Evolutionary conservation across 2,113 vertebrate species (phyloP), one percentile per base, ranked within the genome.

Genomic region (Cyanocitta stelleri): DNA sequence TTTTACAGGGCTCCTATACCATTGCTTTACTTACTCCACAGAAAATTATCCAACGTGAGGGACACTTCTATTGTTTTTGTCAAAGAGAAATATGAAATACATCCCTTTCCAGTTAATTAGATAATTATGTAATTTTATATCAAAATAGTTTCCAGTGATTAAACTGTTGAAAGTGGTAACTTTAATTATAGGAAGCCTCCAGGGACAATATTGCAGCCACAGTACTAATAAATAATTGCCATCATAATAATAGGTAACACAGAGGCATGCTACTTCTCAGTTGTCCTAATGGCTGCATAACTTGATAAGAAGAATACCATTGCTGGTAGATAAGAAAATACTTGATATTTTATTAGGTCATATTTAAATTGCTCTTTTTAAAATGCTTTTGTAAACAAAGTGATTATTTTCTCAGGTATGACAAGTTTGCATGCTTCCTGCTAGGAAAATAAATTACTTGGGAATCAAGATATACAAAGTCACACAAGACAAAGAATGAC

Each of bases 41-140:
- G 48, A 68, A 78, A 61, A 44, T 6, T 80, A 26, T 49, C 58
- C 49, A 56, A 76, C 73, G 24, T 13, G 29, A 73, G 23, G 32
- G 44, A 37, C 11, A 15, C 8, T 49, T 67, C 20, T 51, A 29
- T 37, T 20, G 18, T 15, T 79, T 81, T 69, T 90, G 48, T 62
- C 35, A 72, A 71, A 90, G 51, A 87, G 55, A 66, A 95, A 72
- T 69, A 46, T 26, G 3, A 96, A 95, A 69, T 66, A 63, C 12
- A 69, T n/a, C 11, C 5, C 44, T 84, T 91, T 81, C 74, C 81
- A 78, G 51, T 81, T 91, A 96, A 96, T 90, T 90, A 93, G 67
- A 23, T 63, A 87, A 85, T 85, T 75, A 46, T 35, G 76, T 64
- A 1, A 2, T 69, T 92, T 79, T 10, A 4, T 58, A 41, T 83